A percentile compares a stretch with the other conserved stretches of the same genome.
Conservation (phyloP, 2,888 invertebrate genomes). For the Sphaeridia pumilis region DNA sequence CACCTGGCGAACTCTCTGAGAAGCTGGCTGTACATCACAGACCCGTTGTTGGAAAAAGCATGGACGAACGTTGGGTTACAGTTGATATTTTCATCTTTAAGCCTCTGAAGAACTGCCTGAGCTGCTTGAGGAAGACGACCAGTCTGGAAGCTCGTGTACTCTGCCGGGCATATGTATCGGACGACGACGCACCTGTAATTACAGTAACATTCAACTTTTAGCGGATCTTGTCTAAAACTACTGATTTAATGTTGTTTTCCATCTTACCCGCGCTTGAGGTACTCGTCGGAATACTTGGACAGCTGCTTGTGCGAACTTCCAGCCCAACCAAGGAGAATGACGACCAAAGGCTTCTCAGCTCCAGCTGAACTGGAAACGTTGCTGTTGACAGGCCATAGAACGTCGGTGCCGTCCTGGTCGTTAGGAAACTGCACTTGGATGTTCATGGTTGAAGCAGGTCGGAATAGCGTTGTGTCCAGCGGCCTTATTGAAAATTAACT, state of each 20-base stretch:
- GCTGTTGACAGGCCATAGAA: constrained; percentile 1
- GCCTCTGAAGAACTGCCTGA: constrained; percentile 14
- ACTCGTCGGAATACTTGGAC: constrained; percentile 64
- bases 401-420: constrained; percentile 5
- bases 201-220: too few relatives aligned
- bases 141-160: constrained; percentile 46
- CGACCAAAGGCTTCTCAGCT: constrained; percentile 54
- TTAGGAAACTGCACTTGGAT: constrained; percentile 27
- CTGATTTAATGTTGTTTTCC: too few relatives aligned
- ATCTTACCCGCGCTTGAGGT: constrained; percentile 59
- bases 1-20: constrained; percentile 19
- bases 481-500: too few relatives aligned
- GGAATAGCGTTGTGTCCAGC: too few relatives aligned
- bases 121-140: constrained; percentile 21
- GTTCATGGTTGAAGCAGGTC: too few relatives aligned
- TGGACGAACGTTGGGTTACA: constrained; percentile 61
- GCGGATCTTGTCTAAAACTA: too few relatives aligned
- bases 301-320: constrained; percentile 66
- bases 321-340: constrained; percentile 65
- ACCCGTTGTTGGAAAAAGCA: constrained; percentile 65
- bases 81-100: constrained; percentile 51
- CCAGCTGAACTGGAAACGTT: neutral
- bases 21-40: constrained; percentile 57
- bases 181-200: constrained; percentile 54
- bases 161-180: constrained; percentile 57